Evolutionary conservation across 2,888 invertebrate genomes (phyloP).

Genomic region (Rhingia rostrata): DNA sequence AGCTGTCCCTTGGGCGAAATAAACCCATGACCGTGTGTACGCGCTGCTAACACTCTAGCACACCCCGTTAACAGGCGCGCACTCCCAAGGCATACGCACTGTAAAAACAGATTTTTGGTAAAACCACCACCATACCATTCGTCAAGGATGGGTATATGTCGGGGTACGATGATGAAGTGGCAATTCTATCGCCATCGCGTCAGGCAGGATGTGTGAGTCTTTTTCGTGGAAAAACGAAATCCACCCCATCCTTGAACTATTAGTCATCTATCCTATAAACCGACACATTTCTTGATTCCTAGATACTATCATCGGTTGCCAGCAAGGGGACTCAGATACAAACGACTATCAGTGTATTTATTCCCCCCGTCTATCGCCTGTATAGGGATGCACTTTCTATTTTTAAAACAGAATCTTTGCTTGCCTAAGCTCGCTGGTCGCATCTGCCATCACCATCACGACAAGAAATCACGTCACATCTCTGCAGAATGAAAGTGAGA

Average conservation of each 20-base stretch:
- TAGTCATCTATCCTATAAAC: constrained; percentile 48
- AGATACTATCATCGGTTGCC: not conserved
- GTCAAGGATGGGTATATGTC: constrained; percentile 44
- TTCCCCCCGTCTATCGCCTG: constrained; percentile 3
- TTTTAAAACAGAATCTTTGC: constrained; percentile 35
- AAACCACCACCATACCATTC: constrained; percentile 51
- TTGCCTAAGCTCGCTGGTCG: constrained; percentile 45
- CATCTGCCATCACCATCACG: constrained; percentile 66
- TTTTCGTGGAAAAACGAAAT: constrained; percentile 4
- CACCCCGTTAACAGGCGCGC: constrained; percentile 40
- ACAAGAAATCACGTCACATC: constrained; percentile 63
- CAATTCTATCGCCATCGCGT: constrained; percentile 22
- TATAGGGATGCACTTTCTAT: constrained; percentile 46
- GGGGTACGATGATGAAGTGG: constrained; percentile 47
- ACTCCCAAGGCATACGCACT: constrained; percentile 46
- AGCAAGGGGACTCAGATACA: constrained; percentile 34
- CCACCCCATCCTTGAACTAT: constrained; percentile 51
- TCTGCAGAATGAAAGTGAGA: constrained; percentile 55
- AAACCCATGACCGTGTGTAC: constrained; percentile 35
- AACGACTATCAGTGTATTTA: constrained; percentile 45
- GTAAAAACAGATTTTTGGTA: constrained; percentile 45
- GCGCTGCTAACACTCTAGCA: constrained; percentile 3
- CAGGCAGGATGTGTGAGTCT: constrained; percentile 43
- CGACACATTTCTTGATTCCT: constrained; percentile 25
- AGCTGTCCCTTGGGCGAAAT: constrained; percentile 72